Base-by-base conservation (phyloP, 2,797 vertebrate species). In the Spondyliosoma cantharus region DNA sequence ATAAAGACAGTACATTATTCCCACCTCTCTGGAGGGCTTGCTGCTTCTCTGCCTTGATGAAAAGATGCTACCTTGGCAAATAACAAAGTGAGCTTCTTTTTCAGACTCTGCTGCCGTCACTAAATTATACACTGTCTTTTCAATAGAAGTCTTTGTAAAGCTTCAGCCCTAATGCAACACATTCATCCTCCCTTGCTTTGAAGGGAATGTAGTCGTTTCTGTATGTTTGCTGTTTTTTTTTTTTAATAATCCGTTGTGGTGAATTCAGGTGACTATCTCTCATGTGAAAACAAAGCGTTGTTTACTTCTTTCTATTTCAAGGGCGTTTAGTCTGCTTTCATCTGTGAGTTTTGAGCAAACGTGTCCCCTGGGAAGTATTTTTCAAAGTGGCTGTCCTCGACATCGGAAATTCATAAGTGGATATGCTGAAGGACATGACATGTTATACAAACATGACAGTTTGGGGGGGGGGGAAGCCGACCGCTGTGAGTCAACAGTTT, bases 41-140 rank as follows among this genome's bases (percentile, higher is more conserved):
- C 59, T 78, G 74, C 79, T 48, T 75, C 79, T 84, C 68, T 60
- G 78, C 54, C 65, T 71, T 45, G 66, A 91, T 90, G 85, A 92
- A 92, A 91, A 90, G 89, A 90, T 80, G 73, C 80, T 89, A 84
- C 88, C 87, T 90, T 89, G 77, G 86, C 81, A 84, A 83, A 93
- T 86, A 84, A 88, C 76, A 22, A 84, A 85, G 81, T 46, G 37
- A 85, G 77, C 32, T 71, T 79, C 71, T 85, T 89, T 89, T 88
- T 89, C 66, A 81, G 75, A 60, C 64, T 56, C 81, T 76, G 79
- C 88, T 89, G 88, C 15, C 82, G 76, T 91, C 86, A 89, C 77
- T 91, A 32, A 53, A 85, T 90, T 89, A 83, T 86, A 76, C 64
- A 12, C 42, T 24, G 32, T 27, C 71, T 83, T 90, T 89, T 91